Conservation (phyloP, 2,113 vertebrate species). For the Pelvicachromis taeniatus region DNA sequence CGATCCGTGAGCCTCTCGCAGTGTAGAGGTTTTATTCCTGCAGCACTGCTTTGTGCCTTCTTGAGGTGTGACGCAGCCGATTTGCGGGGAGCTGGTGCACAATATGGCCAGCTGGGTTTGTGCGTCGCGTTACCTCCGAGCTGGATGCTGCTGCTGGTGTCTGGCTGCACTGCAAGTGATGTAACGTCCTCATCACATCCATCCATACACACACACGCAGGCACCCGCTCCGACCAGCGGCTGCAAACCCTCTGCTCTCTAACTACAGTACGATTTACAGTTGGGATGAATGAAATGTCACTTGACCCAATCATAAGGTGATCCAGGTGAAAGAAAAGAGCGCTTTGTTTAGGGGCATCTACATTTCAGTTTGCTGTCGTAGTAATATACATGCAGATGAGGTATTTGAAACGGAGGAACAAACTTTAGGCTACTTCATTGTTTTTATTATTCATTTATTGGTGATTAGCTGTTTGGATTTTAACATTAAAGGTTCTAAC, state of each 20-base stretch:
- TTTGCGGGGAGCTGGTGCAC: slow-evolving; percentile 57
- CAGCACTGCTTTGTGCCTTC: not conserved
- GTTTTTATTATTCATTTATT: not conserved
- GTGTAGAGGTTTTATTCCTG: not conserved
- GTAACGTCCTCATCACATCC: slow-evolving; percentile 40
- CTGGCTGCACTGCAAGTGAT: slow-evolving; percentile 63
- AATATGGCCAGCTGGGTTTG: slow-evolving; percentile 59
- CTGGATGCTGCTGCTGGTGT: slow-evolving; percentile 58
- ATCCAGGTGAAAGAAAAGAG: not conserved
- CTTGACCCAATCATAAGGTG: not conserved
- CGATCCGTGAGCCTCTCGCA: not conserved
- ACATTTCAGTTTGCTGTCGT: not conserved
- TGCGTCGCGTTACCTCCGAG: slow-evolving; percentile 27
- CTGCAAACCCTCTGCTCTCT: not conserved
- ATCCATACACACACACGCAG: not conserved
- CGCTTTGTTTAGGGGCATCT: not conserved
- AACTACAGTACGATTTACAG: not conserved
- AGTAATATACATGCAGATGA: not conserved
- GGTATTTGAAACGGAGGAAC: not conserved
- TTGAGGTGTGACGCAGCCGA: slow-evolving; percentile 66
- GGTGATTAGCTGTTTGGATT: not conserved
- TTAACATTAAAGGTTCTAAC: not conserved
- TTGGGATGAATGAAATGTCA: not conserved
- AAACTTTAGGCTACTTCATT: not conserved
- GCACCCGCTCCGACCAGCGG: not conserved